Evolutionary conservation across 2,797 vertebrate species (phyloP).

Genomic region (Australoheros facetus): DNA sequence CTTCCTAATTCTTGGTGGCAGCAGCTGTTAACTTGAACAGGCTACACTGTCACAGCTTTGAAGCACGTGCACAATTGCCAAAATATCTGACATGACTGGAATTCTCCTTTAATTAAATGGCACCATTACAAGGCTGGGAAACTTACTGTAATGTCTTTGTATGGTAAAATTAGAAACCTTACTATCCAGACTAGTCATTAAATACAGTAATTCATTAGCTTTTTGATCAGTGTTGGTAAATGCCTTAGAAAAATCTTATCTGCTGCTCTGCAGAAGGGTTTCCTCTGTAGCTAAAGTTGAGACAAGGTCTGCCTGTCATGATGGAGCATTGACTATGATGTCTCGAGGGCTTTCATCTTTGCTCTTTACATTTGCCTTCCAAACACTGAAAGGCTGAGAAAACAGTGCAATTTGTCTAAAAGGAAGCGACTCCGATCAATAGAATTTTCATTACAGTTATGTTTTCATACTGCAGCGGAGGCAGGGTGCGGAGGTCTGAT

Average conservation of each 20-base stretch:
- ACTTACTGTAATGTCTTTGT: background rate
- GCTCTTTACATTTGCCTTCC: slow-evolving; percentile 70
- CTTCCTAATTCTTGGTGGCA: slow-evolving; percentile 4
- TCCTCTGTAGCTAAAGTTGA: slow-evolving; percentile 32
- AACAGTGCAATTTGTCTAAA: slow-evolving; percentile 80
- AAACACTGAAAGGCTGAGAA: slow-evolving; percentile 63
- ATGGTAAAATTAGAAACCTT: slow-evolving; percentile 9
- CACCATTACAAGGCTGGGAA: background rate
- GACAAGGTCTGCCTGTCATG: slow-evolving; percentile 37
- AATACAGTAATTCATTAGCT: slow-evolving; percentile 6
- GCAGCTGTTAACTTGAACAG: background rate
- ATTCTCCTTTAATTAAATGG: slow-evolving; percentile 3
- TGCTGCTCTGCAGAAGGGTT: slow-evolving; percentile 2
- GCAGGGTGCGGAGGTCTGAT: slow-evolving; percentile 64
- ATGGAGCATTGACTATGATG: slow-evolving; percentile 50
- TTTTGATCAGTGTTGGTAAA: slow-evolving; percentile 2
- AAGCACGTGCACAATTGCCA: slow-evolving; percentile 11
- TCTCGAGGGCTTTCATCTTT: slow-evolving; percentile 63
- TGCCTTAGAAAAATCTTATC: background rate
- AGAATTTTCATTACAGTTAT: slow-evolving; percentile 84
- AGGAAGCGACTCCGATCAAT: slow-evolving; percentile 80
- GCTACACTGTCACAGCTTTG: background rate
- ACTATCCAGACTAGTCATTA: slow-evolving; percentile 19
- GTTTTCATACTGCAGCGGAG: slow-evolving; percentile 79
- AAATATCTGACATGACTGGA: slow-evolving; percentile 15